A percentile compares a stretch with the other conserved stretches of the same genome.
Evolutionary conservation across 1,140 invertebrate species (phyloP).

Genomic region (Mizuhopecten yessoensis): DNA sequence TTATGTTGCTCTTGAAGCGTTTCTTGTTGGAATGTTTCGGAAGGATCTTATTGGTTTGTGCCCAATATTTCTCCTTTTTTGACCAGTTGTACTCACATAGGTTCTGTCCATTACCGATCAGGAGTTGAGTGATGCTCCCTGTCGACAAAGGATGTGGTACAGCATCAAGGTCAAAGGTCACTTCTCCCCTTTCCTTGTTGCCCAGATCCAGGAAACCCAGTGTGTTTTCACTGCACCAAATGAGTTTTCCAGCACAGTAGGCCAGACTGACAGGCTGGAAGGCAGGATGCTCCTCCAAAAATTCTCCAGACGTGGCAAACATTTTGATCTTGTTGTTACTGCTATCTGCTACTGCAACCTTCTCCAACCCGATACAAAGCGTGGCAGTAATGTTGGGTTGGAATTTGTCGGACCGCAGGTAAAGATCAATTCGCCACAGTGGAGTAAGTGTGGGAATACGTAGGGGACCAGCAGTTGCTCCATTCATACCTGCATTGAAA

Average conservation of each 20-base stretch:
- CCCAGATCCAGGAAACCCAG: conserved; percentile 22
- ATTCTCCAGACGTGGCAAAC: conserved; percentile 46
- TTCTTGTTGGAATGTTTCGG: conserved; percentile 4
- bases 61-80: not conserved
- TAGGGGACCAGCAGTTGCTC: not conserved
- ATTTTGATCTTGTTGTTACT: conserved; percentile 55
- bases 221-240: conserved; percentile 45
- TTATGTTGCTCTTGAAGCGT: not conserved
- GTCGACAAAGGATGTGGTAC: conserved; percentile 47
- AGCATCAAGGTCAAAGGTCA: conserved; percentile 38
- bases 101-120: conserved; percentile 45
- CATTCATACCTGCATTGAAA: not conserved
- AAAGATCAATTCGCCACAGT: conserved; percentile 50
- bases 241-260: conserved; percentile 32
- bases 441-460: not conserved
- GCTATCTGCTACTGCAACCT: conserved; percentile 49
- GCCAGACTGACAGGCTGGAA: conserved; percentile 47
- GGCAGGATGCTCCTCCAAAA: conserved; percentile 47
- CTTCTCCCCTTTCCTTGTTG: conserved; percentile 14
- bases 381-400: conserved; percentile 44
- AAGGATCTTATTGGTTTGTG: not conserved
- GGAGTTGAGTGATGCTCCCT: not conserved
- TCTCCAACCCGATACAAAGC: conserved; percentile 14
- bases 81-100: conserved; percentile 46
- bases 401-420: conserved; percentile 1